Evolutionary conservation across 2,797 vertebrate species (phyloP).

Genomic region (Lycodopsis pacificus): DNA sequence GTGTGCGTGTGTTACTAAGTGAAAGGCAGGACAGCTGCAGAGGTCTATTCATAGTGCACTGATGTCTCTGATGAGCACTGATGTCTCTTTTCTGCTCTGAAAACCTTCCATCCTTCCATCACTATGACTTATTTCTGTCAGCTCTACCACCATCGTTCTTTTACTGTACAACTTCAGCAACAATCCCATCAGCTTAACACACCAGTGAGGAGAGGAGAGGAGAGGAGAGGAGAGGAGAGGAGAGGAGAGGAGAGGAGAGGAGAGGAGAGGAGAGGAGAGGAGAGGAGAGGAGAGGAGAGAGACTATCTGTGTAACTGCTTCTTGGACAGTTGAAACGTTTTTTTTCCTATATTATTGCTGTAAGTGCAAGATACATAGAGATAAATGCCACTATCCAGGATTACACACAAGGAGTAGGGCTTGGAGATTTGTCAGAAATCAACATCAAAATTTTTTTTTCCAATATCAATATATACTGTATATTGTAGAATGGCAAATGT

Average conservation of each 20-base stretch:
- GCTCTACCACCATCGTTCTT: slow-evolving; percentile 26
- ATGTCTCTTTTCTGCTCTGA: slow-evolving; percentile 66
- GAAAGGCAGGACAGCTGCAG: slow-evolving; percentile 72
- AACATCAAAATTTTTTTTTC: background rate
- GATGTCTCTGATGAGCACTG: slow-evolving; percentile 42
- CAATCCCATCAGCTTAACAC: slow-evolving; percentile 8
- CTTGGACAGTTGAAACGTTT: accelerated
- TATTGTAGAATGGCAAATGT: background rate
- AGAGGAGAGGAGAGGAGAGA: background rate
- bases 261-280: background rate
- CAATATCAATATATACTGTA: background rate
- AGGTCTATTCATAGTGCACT: slow-evolving; percentile 72
- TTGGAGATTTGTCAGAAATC: background rate
- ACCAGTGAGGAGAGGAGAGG: slow-evolving; percentile 1
- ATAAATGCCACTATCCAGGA: background rate
- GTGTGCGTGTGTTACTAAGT: slow-evolving; percentile 56
- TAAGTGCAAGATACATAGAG: background rate
- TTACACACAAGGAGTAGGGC: background rate
- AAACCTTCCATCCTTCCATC: slow-evolving; percentile 61
- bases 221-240: slow-evolving; percentile 1
- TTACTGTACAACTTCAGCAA: slow-evolving; percentile 26
- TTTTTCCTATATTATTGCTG: background rate
- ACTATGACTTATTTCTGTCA: slow-evolving; percentile 64
- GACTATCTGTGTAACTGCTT: background rate
- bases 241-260: background rate